These are phyloP conservation scores for Pygoscelis antarcticus DNA, from an alignment of 2,113 vertebrate species.

Conservation along the genomic window DNA sequence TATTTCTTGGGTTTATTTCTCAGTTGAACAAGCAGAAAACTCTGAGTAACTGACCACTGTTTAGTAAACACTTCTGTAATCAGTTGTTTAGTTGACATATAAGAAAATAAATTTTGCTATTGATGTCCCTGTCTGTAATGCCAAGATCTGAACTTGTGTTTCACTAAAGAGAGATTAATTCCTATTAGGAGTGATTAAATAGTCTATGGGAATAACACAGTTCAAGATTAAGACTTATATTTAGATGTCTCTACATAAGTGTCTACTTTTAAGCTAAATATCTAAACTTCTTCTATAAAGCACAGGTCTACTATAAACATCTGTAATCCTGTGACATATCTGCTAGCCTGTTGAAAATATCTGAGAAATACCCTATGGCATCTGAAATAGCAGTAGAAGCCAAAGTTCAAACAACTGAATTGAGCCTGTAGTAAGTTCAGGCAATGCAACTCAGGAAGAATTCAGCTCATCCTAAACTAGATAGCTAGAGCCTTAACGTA, in stretches of 20 bases:
- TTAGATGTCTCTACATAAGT: not conserved
- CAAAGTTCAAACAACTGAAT: not conserved
- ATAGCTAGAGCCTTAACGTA: not conserved
- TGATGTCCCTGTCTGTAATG: not conserved
- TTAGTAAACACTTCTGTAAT: not conserved
- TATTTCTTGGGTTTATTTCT: not conserved
- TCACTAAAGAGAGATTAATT: not conserved
- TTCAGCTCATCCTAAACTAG: not conserved
- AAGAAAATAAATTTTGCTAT: not conserved
- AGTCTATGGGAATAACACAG: not conserved
- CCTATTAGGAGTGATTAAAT: not conserved
- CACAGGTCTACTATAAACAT: not conserved
- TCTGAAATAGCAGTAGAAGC: not conserved
- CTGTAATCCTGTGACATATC: not conserved
- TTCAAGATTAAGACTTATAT: not conserved
- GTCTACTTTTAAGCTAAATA: not conserved
- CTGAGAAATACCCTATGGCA: not conserved
- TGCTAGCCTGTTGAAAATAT: not conserved
- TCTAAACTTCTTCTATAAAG: not conserved
- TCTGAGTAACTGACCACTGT: not conserved
- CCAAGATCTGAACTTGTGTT: not conserved
- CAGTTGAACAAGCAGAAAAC: not conserved
- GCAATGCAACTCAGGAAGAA: not conserved
- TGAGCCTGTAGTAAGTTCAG: not conserved
- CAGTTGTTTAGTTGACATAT: not conserved